Percentiles rank a stretch among this genome's conserved stretches.
Evolutionary conservation across 2,888 invertebrate genomes (phyloP).

Genomic region (Pachliopta kotzebuea): DNA sequence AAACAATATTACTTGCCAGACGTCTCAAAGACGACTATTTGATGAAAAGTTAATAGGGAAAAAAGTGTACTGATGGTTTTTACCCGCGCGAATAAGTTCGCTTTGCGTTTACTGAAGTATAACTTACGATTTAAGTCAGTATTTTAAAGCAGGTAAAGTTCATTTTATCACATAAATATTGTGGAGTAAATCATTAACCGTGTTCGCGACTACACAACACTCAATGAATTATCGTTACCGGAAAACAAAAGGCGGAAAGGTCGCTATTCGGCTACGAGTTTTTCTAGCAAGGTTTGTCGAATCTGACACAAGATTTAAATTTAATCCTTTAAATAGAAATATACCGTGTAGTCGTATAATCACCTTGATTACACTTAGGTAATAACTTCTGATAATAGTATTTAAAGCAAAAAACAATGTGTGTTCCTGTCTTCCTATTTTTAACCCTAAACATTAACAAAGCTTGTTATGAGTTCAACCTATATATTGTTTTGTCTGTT

Average conservation of each 20-base stretch:
- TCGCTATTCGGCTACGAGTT: slow-evolving; percentile 18
- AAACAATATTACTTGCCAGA: slow-evolving; percentile 30
- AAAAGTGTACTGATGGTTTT: slow-evolving; percentile 39
- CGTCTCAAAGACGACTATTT: slow-evolving; percentile 46
- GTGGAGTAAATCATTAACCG: slow-evolving; percentile 11
- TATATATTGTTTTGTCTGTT: neutral
- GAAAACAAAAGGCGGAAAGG: slow-evolving; percentile 41
- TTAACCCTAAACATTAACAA: neutral
- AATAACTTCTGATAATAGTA: neutral
- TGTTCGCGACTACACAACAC: slow-evolving; percentile 37
- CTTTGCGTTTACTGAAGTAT: neutral
- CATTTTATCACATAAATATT: neutral
- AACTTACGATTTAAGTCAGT: slow-evolving; percentile 30
- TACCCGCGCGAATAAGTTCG: slow-evolving; percentile 28
- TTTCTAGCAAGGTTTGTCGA: slow-evolving; percentile 23
- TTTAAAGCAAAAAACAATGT: neutral
- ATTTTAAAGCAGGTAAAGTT: slow-evolving; percentile 4
- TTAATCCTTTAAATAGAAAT: neutral
- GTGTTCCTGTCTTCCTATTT: neutral
- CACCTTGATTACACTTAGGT: no score
- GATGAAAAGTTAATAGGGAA: slow-evolving; percentile 51
- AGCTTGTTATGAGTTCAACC: neutral
- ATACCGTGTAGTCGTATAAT: no score
- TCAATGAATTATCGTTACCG: slow-evolving; percentile 47
- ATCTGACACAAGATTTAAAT: slow-evolving; percentile 12